Percentiles rank a stretch among this genome's conserved stretches.
Conservation (phyloP, 2,888 invertebrate species). For the Torymus texanus region DNA sequence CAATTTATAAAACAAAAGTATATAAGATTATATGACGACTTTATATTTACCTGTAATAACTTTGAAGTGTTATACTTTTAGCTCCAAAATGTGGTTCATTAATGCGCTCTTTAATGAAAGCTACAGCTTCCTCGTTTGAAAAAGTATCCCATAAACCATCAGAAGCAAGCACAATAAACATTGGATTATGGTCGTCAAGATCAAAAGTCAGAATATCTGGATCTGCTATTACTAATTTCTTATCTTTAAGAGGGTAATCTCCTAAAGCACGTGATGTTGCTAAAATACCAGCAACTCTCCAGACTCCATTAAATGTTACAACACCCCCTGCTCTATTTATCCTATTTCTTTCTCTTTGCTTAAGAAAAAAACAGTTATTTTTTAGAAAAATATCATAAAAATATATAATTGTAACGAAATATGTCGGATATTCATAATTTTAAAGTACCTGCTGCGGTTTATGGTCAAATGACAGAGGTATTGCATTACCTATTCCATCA, state of each 20-base stretch:
- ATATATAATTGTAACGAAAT: no score
- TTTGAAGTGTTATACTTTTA: slow-evolving; percentile 92
- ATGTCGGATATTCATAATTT: no score
- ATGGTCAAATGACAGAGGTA: slow-evolving; percentile 95
- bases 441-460: slow-evolving; percentile 92
- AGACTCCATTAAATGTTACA: slow-evolving; percentile 95
- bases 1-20: slow-evolving; percentile 13
- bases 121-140: slow-evolving; percentile 94
- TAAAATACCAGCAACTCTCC: slow-evolving; percentile 96
- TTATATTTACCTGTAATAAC: slow-evolving; percentile 80
- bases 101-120: slow-evolving; percentile 89
- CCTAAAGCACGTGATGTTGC: slow-evolving; percentile 96
- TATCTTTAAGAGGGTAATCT: slow-evolving; percentile 96
- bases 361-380: slow-evolving; percentile 54
- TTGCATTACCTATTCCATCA: slow-evolving; percentile 90
- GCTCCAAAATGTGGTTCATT: slow-evolving; percentile 93
- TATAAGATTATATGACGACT: no score
- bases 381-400: no score
- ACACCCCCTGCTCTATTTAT: slow-evolving; percentile 97
- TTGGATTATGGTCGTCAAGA: slow-evolving; percentile 88
- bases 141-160: slow-evolving; percentile 99
- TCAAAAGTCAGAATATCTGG: slow-evolving; percentile 96
- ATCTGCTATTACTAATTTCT: slow-evolving; percentile 94
- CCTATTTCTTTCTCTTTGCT: slow-evolving; percentile 91
- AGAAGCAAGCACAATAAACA: slow-evolving; percentile 93